Percentiles rank a stretch among this genome's conserved stretches.
phyloP scores from a whole-genome alignment of 2,888 invertebrate genomes.

The Cheiracanthium punctorium region DNA sequence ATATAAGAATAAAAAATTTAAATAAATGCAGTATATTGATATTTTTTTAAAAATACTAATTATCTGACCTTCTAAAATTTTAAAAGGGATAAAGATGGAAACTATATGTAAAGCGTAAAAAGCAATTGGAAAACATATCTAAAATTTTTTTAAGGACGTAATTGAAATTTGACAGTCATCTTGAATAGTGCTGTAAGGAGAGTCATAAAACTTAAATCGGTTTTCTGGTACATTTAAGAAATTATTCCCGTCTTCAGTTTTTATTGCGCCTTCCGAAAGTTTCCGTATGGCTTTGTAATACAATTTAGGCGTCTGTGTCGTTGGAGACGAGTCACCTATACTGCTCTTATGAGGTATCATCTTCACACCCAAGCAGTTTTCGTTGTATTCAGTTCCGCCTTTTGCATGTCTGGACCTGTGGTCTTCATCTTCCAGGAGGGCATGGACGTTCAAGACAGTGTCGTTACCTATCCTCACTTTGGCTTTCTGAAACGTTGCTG shows the following conservation, averaged over 20 bases:
- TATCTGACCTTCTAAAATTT: too few species aligned
- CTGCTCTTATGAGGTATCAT: constrained; percentile 47
- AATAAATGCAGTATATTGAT: too few species aligned
- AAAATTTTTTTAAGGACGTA: neutral
- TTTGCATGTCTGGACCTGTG: constrained; percentile 47
- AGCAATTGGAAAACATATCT: too few species aligned
- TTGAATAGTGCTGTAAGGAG: constrained; percentile 63
- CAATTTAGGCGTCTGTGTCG: neutral
- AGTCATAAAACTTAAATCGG: constrained; percentile 64
- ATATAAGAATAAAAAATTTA: too few species aligned
- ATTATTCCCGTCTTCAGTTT: neutral
- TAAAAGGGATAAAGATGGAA: too few species aligned
- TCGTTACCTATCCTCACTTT: constrained; percentile 72
- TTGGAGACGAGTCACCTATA: neutral
- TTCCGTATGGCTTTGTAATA: neutral
- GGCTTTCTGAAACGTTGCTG: constrained; percentile 82
- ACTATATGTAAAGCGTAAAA: too few species aligned
- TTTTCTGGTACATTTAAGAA: constrained; percentile 43
- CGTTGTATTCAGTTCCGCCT: neutral
- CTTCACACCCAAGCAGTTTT: constrained; percentile 25
- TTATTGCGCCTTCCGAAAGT: constrained; percentile 7
- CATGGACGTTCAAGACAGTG: constrained; percentile 71
- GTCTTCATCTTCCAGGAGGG: constrained; percentile 70
- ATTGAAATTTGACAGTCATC: constrained; percentile 40
- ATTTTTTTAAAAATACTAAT: too few species aligned